phyloP scores from a whole-genome alignment of 2,888 invertebrate species.

The Drosophila pseudotalamancana region DNA sequence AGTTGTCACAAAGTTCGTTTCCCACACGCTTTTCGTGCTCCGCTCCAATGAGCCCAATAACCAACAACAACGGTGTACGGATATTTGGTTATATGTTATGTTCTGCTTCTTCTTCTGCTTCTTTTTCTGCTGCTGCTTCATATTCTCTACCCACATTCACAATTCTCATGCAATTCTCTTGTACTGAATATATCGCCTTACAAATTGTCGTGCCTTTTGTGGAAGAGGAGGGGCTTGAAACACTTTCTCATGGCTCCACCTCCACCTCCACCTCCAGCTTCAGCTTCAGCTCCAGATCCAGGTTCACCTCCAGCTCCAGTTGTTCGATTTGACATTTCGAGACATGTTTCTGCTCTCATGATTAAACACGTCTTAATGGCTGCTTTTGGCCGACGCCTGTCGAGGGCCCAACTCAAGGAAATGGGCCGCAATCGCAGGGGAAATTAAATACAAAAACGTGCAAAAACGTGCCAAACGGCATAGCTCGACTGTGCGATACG shows the following conservation, averaged over 20 bases:
- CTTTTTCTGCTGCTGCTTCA: too few species aligned
- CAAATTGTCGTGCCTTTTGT: slow-evolving; percentile 24
- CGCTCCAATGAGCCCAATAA: slow-evolving; percentile 39
- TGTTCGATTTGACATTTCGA: slow-evolving; percentile 49
- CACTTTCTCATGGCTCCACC: slow-evolving; percentile 35
- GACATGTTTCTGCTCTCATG: slow-evolving; percentile 42
- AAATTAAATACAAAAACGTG: slow-evolving; percentile 57
- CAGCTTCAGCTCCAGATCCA: too few species aligned
- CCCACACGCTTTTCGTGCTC: slow-evolving; percentile 44
- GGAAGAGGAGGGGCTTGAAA: neutral
- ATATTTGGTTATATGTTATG: slow-evolving; percentile 39
- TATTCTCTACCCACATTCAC: slow-evolving; percentile 11
- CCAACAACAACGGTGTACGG: slow-evolving; percentile 11
- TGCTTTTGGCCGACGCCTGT: slow-evolving; percentile 46
- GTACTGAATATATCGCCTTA: slow-evolving; percentile 38
- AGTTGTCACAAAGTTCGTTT: slow-evolving; percentile 68
- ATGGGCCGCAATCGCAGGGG: slow-evolving; percentile 54
- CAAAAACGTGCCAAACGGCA: neutral
- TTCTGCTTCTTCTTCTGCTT: too few species aligned
- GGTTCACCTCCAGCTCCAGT: too few species aligned
- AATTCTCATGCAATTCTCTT: slow-evolving; percentile 17
- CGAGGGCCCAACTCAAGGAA: slow-evolving; percentile 42
- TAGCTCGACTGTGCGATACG: neutral
- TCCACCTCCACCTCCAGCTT: too few species aligned
- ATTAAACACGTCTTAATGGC: slow-evolving; percentile 61